phyloP scores from a whole-genome alignment of 2,113 vertebrate species.

The Pyxicephalus adspersus region DNA sequence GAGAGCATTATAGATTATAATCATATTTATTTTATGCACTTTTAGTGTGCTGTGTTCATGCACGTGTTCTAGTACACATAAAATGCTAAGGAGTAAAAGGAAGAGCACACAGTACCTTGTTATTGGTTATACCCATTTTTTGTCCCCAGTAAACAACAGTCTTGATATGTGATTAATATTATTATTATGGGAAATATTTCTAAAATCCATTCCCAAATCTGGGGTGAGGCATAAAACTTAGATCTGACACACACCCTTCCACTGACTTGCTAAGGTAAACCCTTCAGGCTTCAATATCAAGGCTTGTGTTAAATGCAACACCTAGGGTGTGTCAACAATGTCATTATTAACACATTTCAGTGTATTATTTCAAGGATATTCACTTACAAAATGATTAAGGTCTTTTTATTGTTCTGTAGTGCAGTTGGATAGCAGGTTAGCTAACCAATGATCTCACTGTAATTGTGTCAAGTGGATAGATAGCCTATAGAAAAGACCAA shows the following conservation, averaged over 20 bases:
- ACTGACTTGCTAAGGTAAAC: constrained; percentile 23
- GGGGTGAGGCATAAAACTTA: constrained; percentile 32
- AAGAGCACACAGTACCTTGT: no score
- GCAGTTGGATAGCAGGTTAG: constrained; percentile 35
- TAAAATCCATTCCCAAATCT: constrained; percentile 5
- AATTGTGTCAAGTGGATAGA: constrained; percentile 39
- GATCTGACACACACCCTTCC: constrained; percentile 32
- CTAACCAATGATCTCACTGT: constrained; percentile 33
- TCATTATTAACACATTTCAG: constrained; percentile 24
- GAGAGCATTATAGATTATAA: no score
- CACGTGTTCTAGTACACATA: no score
- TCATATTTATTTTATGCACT: no score
- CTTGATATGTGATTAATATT: not conserved
- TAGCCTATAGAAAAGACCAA: constrained; percentile 29
- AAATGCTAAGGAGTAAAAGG: no score
- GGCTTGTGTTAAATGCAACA: constrained; percentile 37
- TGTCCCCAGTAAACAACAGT: not conserved
- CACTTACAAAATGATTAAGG: constrained; percentile 42
- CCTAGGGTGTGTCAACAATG: constrained; percentile 27
- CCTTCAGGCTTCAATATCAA: constrained; percentile 44
- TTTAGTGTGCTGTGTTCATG: no score
- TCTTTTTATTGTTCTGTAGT: constrained; percentile 27
- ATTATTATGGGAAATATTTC: constrained; percentile 7
- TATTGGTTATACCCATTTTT: not conserved
- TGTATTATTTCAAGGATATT: constrained; percentile 36